Evolutionary conservation across 2,113 vertebrate species (phyloP).

Genomic region (Falcunculus frontatus): DNA sequence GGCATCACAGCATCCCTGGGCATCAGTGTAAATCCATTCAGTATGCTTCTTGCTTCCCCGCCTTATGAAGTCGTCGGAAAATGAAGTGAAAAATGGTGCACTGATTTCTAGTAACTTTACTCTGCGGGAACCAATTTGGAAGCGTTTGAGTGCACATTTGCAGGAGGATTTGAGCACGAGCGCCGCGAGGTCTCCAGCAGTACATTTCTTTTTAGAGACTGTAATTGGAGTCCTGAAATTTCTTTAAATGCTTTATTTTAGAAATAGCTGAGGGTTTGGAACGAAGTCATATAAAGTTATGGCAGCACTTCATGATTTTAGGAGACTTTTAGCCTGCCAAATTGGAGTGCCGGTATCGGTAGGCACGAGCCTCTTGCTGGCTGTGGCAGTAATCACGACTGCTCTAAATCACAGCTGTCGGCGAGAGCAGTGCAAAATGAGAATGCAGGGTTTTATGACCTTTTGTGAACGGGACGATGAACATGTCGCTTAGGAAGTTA

Average conservation of each 20-base stretch:
- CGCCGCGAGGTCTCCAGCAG: background rate
- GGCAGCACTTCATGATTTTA: constrained; percentile 50
- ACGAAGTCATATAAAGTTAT: constrained; percentile 60
- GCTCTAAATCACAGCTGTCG: constrained; percentile 51
- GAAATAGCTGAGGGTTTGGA: constrained; percentile 26
- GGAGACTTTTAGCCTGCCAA: constrained; percentile 48
- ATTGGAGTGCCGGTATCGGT: background rate
- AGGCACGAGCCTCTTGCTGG: background rate
- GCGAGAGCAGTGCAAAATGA: constrained; percentile 34
- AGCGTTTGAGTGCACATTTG: constrained; percentile 26
- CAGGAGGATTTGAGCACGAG: background rate
- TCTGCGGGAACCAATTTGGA: background rate
- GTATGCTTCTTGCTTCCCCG: background rate
- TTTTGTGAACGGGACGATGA: constrained; percentile 7
- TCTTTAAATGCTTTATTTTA: constrained; percentile 47
- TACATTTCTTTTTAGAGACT: constrained; percentile 45
- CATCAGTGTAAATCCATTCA: constrained; percentile 26
- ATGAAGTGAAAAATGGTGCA: background rate
- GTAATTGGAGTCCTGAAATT: constrained; percentile 33
- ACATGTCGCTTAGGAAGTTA: constrained; percentile 29
- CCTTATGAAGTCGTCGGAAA: background rate
- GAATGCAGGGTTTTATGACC: constrained; percentile 22
- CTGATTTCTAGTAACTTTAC: constrained; percentile 45
- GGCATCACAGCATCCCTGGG: background rate
- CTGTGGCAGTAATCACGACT: background rate